Conservation (phyloP, 2,113 vertebrate genomes). For the Tragelaphus strepsiceros region DNA sequence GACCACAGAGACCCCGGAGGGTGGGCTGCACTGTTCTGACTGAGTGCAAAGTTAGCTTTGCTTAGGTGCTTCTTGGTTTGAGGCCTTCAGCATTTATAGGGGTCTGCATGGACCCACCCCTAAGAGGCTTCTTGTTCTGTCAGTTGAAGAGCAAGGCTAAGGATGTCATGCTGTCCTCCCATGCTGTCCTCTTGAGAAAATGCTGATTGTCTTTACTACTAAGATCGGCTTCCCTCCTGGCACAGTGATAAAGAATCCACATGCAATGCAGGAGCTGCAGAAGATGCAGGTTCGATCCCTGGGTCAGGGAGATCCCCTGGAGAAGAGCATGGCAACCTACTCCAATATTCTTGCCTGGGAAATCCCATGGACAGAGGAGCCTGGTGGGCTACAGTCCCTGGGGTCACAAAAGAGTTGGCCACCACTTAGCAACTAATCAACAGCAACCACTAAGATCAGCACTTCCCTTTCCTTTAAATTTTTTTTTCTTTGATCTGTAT, state of each 20-base stretch:
- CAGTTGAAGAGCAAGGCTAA: background rate
- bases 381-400: background rate
- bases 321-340: background rate
- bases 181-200: background rate
- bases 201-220: background rate
- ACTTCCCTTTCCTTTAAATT: background rate
- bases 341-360: background rate
- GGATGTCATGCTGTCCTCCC: background rate
- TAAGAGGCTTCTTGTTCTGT: background rate
- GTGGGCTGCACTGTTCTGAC: background rate
- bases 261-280: background rate
- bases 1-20: background rate
- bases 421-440: background rate
- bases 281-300: background rate
- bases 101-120: background rate
- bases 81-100: background rate
- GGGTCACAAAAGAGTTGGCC: background rate
- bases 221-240: background rate
- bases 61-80: background rate
- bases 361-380: background rate
- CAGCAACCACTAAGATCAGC: background rate
- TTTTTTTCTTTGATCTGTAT: background rate
- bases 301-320: background rate
- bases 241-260: background rate
- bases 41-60: background rate